Evolutionary conservation across 2,113 vertebrate genomes (phyloP), one percentile per base, ranked within the genome.

Genomic region (Nesogale talazaci): DNA sequence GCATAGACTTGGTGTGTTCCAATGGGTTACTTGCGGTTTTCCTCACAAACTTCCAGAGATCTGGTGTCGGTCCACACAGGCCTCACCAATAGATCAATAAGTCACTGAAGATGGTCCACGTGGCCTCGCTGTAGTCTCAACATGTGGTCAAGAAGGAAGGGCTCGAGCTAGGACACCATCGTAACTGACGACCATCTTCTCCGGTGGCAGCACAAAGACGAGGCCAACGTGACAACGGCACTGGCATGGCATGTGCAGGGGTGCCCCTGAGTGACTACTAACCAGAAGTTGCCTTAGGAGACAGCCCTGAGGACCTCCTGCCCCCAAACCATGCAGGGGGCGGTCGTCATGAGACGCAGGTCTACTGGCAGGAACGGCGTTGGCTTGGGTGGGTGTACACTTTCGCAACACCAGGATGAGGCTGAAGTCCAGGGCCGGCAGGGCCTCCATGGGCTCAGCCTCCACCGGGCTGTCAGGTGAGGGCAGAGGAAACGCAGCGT

Each of bases 361-460:
- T 69, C 67, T n/a, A 8, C 14, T 67, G n/a, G n/a, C n/a, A 14
- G 65, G 5, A 70, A 9, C 69, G 6, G 69, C 20, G 6, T 70
- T 19, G n/a, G 69, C 69, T 70, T 70, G n/a, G n/a, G 69, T 19
- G 65, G 4, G 15, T 0, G 0, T 14, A 72, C 23, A 19, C 61
- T 29, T 4, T 40, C n/a, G 34, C 27, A 0, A 36, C 19, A 38
- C 52, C 25, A 23, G 9, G 29, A 5, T 0, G 0, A 3, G 6
- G 22, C n/a, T 20, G 22, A 56, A 34, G 6, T 15, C 7, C 75
- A 29, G 23, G 40, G n/a, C 69, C 10, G 9, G 46, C 46, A 70
- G 65, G 29, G 2, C 65, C 65, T 69, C 14, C 9, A 12, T 70
- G 38, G 38, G 74, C 38, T 29, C 12, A 77, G 40, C 69, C 69